A percentile compares a stretch with the other conserved stretches of the same genome.
Conservation (phyloP, 2,113 vertebrate species). For the mouse (Mus musculus) region GRCm39 chr12:58890501-58891000, state of each 20-base stretch:
- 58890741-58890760: not conserved
- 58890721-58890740: not conserved
- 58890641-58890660: not conserved
- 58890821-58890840: not conserved
- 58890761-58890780: not conserved
- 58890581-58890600: not conserved
- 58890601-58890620: constrained; percentile 29
- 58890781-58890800: not conserved
- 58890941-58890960: not conserved
- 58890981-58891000: not conserved
- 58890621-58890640: not conserved
- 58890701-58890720: not conserved
- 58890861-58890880: not conserved
- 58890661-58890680: not conserved
- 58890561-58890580: not conserved
- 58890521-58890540: not conserved
- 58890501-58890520: constrained; percentile 46
- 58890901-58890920: not conserved
- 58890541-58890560: not conserved
- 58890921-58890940: not conserved
- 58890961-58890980: not conserved
- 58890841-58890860: not conserved
- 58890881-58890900: not conserved
- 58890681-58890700: not conserved
- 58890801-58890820: not conserved